A percentile compares a stretch with the other conserved stretches of the same genome.
These are phyloP conservation scores for Cephus sareptanus DNA, from an alignment of 2,888 invertebrate genomes.

Conservation along the genomic window DNA sequence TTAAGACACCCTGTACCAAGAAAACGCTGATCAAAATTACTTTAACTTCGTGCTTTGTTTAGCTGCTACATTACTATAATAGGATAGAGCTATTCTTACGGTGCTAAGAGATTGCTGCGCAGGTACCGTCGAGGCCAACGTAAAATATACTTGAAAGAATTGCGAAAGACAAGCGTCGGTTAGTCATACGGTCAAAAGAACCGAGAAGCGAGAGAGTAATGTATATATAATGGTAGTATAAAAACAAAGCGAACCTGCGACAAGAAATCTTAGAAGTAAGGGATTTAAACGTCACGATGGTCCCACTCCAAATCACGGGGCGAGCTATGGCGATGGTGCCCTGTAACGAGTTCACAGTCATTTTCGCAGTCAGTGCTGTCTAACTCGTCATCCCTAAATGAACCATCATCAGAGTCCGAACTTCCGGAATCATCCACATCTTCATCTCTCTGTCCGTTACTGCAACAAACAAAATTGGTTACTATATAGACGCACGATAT, in stretches of 20 bases:
- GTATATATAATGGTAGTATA: not conserved
- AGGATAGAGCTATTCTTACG: too few species aligned
- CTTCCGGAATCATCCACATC: slow-evolving; percentile 61
- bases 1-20: too few species aligned
- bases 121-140: too few species aligned
- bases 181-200: slow-evolving; percentile 26
- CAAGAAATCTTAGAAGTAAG: not conserved
- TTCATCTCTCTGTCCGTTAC: slow-evolving; percentile 51
- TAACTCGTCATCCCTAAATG: slow-evolving; percentile 62
- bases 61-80: too few species aligned
- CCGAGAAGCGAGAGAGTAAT: slow-evolving; percentile 27
- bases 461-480: too few species aligned
- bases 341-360: slow-evolving; percentile 56
- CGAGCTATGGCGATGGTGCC: slow-evolving; percentile 48
- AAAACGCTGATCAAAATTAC: too few species aligned
- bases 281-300: slow-evolving; percentile 61
- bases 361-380: slow-evolving; percentile 63
- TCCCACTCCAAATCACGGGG: slow-evolving; percentile 64
- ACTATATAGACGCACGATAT: too few species aligned
- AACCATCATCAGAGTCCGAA: slow-evolving; percentile 62
- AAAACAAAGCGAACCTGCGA: not conserved
- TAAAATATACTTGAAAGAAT: too few species aligned
- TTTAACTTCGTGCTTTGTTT: too few species aligned
- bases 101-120: too few species aligned
- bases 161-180: too few species aligned